Base-by-base conservation (phyloP, 2,797 vertebrate genomes). In the Premnoplex brunnescens region DNA sequence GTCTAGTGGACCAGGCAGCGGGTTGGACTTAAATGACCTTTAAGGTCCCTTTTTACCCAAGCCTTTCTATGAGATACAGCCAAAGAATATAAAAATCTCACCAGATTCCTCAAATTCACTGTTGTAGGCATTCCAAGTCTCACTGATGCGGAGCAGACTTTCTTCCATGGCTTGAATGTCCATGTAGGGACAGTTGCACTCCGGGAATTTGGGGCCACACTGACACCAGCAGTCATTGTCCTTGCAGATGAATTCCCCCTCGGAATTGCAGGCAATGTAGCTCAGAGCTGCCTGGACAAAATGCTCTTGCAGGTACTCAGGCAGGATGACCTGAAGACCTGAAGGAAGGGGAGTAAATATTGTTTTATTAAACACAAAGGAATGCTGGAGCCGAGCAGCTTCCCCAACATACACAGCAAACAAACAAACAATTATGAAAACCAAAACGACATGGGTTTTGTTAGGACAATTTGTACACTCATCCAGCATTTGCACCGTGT, bases 111-210 rank as follows among this genome's bases (percentile, higher is more conserved):
- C 99, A 96, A 99, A 99, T 95, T 99, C 99, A 77, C 97, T 98
- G 95, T 99, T 99, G 89, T 99, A 98, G 5, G 97, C 93, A 69
- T 98, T 98, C 99, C 99, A 99, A 1, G 98, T 98, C 96, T 99
- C 99, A 2, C 98, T 99, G 97, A 99, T 98, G 82, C 99, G 98
- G 85, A 99, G 94, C 95, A 99, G 97, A 88, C 98, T 99, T 72
- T 99, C 99, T 95, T 99, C 99, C 99, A 99, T 99, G 93, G 99
- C 98, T 97, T 99, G 99, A 46, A 99, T 99, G 96, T 99, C 99
- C 98, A 99, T 99, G 92, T 99, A 99, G 20, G 99, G 99, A 72
- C 99, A 99, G 97, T 99, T 99, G 97, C 99, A 99, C 94, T 99
- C 98, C 4, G 99, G 99, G 82, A 99, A 99, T 93, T 96, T 99